phyloP scores from a whole-genome alignment of 2,113 vertebrate species.

The Eurystomus gularis region DNA sequence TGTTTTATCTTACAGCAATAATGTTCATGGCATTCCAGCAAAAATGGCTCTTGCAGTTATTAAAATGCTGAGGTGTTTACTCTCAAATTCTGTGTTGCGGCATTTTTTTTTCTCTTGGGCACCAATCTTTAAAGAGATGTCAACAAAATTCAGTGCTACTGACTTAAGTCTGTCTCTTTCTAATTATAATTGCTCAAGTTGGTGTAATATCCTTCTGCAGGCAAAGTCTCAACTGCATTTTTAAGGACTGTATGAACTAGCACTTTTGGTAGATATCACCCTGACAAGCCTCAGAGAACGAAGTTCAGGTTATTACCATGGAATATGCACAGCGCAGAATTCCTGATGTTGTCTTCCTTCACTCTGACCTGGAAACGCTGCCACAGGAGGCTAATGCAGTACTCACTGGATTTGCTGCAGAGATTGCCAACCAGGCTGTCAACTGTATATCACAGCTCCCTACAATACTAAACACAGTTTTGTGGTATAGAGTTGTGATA shows the following conservation, averaged over 20 bases:
- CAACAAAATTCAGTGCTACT: not conserved
- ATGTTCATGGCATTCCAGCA: not conserved
- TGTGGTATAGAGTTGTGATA: not conserved
- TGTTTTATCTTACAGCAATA: not conserved
- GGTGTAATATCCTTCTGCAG: not conserved
- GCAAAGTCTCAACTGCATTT: not conserved
- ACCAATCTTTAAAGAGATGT: not conserved
- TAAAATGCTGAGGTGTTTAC: slow-evolving; percentile 34
- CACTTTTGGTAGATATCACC: not conserved
- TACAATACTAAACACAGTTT: not conserved
- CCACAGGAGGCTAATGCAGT: not conserved
- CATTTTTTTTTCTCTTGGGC: not conserved
- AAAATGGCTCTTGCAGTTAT: slow-evolving; percentile 27
- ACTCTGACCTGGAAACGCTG: not conserved
- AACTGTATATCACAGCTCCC: not conserved
- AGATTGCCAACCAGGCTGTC: not conserved
- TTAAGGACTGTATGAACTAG: not conserved
- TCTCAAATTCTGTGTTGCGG: not conserved
- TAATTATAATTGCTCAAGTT: not conserved
- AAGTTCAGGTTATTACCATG: not conserved
- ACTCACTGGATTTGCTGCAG: not conserved
- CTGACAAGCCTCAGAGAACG: not conserved
- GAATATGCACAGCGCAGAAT: not conserved
- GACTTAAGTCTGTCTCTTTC: not conserved
- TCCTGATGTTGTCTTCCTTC: not conserved